phyloP scores from a whole-genome alignment of 2,113 vertebrate genomes.

The Aspiorhynchus laticeps region DNA sequence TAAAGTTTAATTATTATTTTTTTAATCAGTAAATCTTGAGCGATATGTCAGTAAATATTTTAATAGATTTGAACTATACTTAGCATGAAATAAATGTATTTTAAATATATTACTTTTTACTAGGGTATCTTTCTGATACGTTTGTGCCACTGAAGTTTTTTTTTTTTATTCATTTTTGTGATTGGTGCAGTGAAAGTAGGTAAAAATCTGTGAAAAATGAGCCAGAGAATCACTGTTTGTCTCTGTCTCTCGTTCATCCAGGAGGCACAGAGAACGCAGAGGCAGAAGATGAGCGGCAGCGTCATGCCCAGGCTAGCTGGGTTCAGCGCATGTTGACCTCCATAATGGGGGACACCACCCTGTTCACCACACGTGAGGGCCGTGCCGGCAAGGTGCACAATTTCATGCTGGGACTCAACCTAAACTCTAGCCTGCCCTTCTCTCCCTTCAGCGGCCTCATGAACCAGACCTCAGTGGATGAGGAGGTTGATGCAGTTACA shows the following conservation, averaged over 20 bases:
- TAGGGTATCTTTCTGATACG: neutral
- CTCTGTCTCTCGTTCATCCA: constrained; percentile 51
- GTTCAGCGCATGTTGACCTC: constrained; percentile 92
- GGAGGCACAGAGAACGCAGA: constrained; percentile 81
- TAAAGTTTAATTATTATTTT: no score
- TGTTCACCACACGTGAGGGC: constrained; percentile 96
- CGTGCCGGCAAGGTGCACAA: constrained; percentile 97
- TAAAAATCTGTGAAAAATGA: neutral
- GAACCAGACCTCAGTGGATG: constrained; percentile 75
- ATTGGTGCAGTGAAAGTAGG: neutral
- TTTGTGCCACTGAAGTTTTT: neutral
- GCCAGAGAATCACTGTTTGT: neutral
- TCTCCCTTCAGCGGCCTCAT: constrained; percentile 74
- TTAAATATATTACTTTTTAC: no score
- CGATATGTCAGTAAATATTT: no score
- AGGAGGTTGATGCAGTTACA: constrained; percentile 87
- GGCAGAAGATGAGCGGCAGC: constrained; percentile 74
- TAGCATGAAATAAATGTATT: no score
- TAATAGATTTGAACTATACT: no score
- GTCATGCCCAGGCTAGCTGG: constrained; percentile 87
- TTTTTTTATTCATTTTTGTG: neutral
- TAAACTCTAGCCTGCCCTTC: constrained; percentile 84
- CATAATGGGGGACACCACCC: constrained; percentile 86
- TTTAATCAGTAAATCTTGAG: no score
- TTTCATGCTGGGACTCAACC: constrained; percentile 97